Conservation (phyloP, 1,140 invertebrate species). For the Diplogasteroides magnus region DNA sequence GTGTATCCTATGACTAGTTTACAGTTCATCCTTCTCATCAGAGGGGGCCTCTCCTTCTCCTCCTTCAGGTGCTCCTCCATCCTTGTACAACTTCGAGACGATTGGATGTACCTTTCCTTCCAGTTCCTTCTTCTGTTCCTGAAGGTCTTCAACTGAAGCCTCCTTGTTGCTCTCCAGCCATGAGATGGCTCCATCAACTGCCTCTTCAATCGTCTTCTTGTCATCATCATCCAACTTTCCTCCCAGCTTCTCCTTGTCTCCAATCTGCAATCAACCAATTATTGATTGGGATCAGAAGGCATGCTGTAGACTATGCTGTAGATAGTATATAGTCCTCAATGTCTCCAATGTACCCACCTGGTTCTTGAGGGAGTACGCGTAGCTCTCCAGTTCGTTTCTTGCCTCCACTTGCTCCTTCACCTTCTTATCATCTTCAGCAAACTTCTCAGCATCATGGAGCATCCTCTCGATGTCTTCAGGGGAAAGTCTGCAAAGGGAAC, state of each 20-base stretch:
- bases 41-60: slow-evolving; percentile 24
- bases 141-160: slow-evolving; percentile 84
- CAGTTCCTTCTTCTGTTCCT: slow-evolving; percentile 92
- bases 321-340: too few relatives aligned
- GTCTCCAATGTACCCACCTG: too few relatives aligned
- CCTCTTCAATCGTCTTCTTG: slow-evolving; percentile 86
- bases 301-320: too few relatives aligned
- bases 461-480: slow-evolving; percentile 97
- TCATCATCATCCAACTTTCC: slow-evolving; percentile 83
- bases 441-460: slow-evolving; percentile 97
- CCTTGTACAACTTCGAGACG: slow-evolving; percentile 87
- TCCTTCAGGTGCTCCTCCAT: slow-evolving; percentile 57
- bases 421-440: slow-evolving; percentile 96
- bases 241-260: slow-evolving; percentile 95
- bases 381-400: slow-evolving; percentile 85
- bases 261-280: too few relatives aligned
- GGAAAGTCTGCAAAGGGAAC: slow-evolving; percentile 66
- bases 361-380: slow-evolving; percentile 95
- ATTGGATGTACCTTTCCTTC: slow-evolving; percentile 93
- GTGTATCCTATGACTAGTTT: slow-evolving; percentile 26
- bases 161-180: slow-evolving; percentile 95
- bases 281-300: too few relatives aligned
- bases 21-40: slow-evolving; percentile 54
- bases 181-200: slow-evolving; percentile 92
- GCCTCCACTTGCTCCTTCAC: slow-evolving; percentile 85